Base-by-base conservation (phyloP, 2,797 vertebrate species). In the Oceanodroma leucorhoa region DNA sequence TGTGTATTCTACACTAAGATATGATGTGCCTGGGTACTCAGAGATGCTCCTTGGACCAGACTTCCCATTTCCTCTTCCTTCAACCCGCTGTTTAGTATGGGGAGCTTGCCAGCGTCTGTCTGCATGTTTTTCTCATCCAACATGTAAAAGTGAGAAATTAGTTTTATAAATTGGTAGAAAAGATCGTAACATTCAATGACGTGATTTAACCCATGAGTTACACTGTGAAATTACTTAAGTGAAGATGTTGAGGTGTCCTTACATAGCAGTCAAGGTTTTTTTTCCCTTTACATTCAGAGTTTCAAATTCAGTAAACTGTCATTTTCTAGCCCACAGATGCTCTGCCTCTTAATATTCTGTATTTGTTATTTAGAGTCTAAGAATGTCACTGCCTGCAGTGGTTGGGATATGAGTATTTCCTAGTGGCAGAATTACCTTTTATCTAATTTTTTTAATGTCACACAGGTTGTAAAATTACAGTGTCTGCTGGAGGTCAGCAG, bases 251-350 rank as follows among this genome's bases (percentile, higher is more conserved):
- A 75, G 45, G 23, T 61, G 19, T 83, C 57, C 19, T 89, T 81
- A 36, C 10, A 4, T 11, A 3, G 2, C 14, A 75, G 13, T 43
- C 18, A 66, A 29, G 8, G 1, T 5, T 4, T 13, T 20, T 32
- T 79, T 73, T 46, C 5, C 17, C 5, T 71, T 73, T 36, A 23
- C 1, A 0, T 40, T 82, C 6, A 9, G 67, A 83, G 32, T 62
- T 60, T 83, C 12, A 73, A 6, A n/a, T 66, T 36, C 20, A 11
- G 7, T 78, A 50, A 73, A 50, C 5, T 58, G 2, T 51, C 0
- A 10, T 61, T 90, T 94, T 75, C 34, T n/a, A 79, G 9, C 36
- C 24, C 32, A 27, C 12, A 13, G n/a, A 12, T 72, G 13, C 22
- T 43, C 66, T 69, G 23, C 21, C 23, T 83, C 32, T 15, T 71